Base-by-base conservation (phyloP, 2,797 vertebrate genomes). In the Melanotaenia parkinsoni region DNA sequence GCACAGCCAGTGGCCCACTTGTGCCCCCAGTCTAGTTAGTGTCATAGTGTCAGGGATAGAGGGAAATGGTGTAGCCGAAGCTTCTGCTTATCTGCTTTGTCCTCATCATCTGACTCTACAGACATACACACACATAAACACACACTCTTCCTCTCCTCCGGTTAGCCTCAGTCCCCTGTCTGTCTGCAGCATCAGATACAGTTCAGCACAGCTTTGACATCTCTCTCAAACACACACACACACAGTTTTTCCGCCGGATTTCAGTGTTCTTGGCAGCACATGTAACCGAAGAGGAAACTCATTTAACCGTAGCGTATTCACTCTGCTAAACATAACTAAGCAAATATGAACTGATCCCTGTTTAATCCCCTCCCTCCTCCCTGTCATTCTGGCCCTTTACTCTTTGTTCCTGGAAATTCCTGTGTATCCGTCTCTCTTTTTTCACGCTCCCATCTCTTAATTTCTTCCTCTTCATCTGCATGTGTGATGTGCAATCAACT, bases 341-440 rank as follows among this genome's bases (percentile, higher is more conserved):
- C 71, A 86, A 89, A 90, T 86, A 87, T 84, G 76, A 88, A 92
- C 88, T 93, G 91, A 94, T 90, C 77, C 86, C 72, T 87, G 75
- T 90, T 88, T 89, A 89, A 92, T 80, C 76, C 88, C 84, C 79
- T 82, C 69, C 87, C 70, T 79, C 77, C 79, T 88, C 82, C 85
- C 68, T 88, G 67, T 88, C 89, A 81, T 86, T 83, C 85, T 86
- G 86, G 81, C 78, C 79, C 72, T 87, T 64, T 66, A 86, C 82
- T 89, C 77, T 57, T 81, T 35, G 40, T 85, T 83, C 80, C 78
- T 87, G 85, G 85, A 87, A 87, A 92, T 80, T 79, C 79, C 74
- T 72, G 75, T 84, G 64, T 83, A 43, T 88, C 80, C 70, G 60
- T 80, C 76, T 80, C 61, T 63, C 59, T 24, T 59, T 67, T 65